A percentile compares a stretch with the other conserved stretches of the same genome.
These are phyloP conservation scores for Bellardia pandia DNA, from an alignment of 2,888 invertebrate genomes.

Conservation along the genomic window DNA sequence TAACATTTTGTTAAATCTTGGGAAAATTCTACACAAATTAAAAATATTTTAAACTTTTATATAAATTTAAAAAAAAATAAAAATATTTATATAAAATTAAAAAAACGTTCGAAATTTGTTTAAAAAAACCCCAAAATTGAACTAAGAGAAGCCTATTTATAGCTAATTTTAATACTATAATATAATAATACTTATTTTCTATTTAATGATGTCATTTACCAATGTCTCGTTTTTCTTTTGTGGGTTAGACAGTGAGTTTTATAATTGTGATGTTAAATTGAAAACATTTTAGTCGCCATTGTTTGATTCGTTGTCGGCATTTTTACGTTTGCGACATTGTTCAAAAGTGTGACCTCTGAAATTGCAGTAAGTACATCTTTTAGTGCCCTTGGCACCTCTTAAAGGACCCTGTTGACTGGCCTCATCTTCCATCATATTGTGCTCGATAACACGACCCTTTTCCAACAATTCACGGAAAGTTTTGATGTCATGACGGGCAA, in stretches of 20 bases:
- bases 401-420: no score
- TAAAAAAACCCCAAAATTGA: conserved; percentile 10
- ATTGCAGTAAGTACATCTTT: no score
- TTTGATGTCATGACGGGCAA: conserved; percentile 79
- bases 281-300: background rate
- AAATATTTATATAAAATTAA: conserved; percentile 31
- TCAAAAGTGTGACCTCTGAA: no score
- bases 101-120: conserved; percentile 50
- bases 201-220: conserved; percentile 44
- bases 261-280: no score
- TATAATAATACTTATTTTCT: background rate
- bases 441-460: conserved; percentile 76
- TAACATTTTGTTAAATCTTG: background rate
- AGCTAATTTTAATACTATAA: conserved; percentile 7
- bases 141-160: conserved; percentile 46
- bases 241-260: background rate
- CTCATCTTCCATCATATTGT: background rate
- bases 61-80: conserved; percentile 47
- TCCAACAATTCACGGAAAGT: conserved; percentile 79
- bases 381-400: no score
- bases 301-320: no score
- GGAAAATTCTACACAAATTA: conserved; percentile 34
- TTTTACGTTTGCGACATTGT: conserved; percentile 7
- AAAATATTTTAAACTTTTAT: conserved; percentile 54
- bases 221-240: background rate